phyloP scores from a whole-genome alignment of 2,888 invertebrate species.

The Merodon equestris region DNA sequence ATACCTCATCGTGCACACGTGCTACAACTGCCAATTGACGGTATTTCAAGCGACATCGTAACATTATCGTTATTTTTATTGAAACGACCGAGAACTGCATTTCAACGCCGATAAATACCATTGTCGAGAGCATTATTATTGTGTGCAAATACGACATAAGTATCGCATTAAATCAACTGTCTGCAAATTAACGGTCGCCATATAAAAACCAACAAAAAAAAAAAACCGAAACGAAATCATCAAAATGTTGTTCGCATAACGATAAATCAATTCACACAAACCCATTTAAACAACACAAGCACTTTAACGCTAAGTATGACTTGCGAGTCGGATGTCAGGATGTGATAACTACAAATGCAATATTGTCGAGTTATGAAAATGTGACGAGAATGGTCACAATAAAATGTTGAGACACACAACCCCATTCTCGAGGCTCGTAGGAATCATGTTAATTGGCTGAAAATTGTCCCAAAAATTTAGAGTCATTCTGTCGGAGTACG shows the following conservation, averaged over 20 bases:
- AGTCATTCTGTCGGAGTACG: constrained; percentile 1
- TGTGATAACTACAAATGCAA: constrained; percentile 58
- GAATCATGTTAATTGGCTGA: constrained; percentile 60
- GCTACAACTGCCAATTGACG: constrained; percentile 55
- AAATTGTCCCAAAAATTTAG: constrained; percentile 54
- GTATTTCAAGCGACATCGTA: constrained; percentile 27
- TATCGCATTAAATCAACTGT: constrained; percentile 66
- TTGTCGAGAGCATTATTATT: constrained; percentile 4
- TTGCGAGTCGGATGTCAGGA: constrained; percentile 33
- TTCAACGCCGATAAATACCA: constrained; percentile 50
- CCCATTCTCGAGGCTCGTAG: constrained; percentile 17
- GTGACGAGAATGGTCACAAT: constrained; percentile 20
- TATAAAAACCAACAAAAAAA: constrained; percentile 46
- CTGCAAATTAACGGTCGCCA: constrained; percentile 60
- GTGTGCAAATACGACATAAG: constrained; percentile 60
- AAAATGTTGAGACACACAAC: constrained; percentile 11
- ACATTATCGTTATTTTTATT: constrained; percentile 52
- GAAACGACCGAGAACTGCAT: constrained; percentile 55
- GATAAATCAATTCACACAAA: constrained; percentile 62
- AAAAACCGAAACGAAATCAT: too few species aligned
- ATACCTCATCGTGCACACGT: constrained; percentile 19
- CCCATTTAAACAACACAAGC: constrained; percentile 9
- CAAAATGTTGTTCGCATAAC: constrained; percentile 31
- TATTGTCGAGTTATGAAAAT: constrained; percentile 53
- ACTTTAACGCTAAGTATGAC: constrained; percentile 27